Percentiles rank a stretch among this genome's conserved stretches.
Evolutionary conservation across 2,797 vertebrate species (phyloP).

Genomic region (Manis crassicaudata): DNA sequence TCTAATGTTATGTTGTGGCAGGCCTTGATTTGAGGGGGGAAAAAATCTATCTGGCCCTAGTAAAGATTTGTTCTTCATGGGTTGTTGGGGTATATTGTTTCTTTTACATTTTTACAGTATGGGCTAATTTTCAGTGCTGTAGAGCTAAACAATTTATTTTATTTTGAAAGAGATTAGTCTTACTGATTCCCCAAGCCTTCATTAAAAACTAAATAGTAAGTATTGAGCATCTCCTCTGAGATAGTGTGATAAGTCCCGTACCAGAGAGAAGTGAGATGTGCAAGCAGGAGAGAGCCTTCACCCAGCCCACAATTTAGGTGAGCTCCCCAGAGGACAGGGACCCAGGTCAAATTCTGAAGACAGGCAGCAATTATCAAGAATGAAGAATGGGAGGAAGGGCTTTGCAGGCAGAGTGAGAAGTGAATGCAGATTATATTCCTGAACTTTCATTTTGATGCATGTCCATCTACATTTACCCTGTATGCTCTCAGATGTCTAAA

Average conservation of each 20-base stretch:
- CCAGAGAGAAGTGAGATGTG: neutral
- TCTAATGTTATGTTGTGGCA: conserved; percentile 23
- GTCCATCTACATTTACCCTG: neutral
- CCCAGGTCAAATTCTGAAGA: conserved; percentile 46
- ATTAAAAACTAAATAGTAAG: conserved; percentile 63
- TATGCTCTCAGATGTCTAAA: conserved; percentile 42
- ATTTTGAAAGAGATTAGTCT: conserved; percentile 54
- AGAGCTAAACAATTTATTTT: conserved; percentile 75
- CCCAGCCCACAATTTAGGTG: neutral
- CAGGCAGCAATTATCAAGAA: conserved; percentile 49
- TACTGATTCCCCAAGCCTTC: conserved; percentile 73
- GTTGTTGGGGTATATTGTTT: conserved; percentile 62
- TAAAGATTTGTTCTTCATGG: conserved; percentile 63
- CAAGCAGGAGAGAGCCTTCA: neutral
- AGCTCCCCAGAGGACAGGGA: neutral
- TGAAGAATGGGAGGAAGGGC: conserved; percentile 64
- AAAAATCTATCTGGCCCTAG: conserved; percentile 81
- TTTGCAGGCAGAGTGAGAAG: conserved; percentile 47
- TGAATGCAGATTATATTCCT: conserved; percentile 39
- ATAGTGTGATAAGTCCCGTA: neutral
- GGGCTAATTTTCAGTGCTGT: conserved; percentile 63
- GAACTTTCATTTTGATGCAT: conserved; percentile 24
- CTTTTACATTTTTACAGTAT: conserved; percentile 74
- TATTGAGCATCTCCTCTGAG: conserved; percentile 49
- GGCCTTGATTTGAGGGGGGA: conserved; percentile 66